Conservation (phyloP, 2,113 vertebrate genomes). For the Boulengeromyrus knoepffleri region DNA sequence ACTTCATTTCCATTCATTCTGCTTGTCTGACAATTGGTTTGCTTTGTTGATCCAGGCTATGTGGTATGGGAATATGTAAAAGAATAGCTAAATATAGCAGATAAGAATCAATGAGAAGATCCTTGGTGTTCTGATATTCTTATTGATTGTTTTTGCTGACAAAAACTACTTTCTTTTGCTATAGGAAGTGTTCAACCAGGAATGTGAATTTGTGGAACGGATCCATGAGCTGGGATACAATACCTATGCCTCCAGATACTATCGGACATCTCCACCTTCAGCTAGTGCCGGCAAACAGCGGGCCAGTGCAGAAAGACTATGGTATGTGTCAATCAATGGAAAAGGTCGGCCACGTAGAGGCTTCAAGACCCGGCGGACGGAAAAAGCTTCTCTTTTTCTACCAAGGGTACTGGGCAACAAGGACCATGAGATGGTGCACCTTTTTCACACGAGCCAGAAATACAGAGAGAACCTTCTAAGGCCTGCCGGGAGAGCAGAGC, state of each 20-base stretch:
- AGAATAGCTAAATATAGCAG: background rate
- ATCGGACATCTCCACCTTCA: slow-evolving; percentile 1
- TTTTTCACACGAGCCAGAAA: slow-evolving; percentile 44
- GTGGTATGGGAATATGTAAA: background rate
- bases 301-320: slow-evolving; percentile 75
- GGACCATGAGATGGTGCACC: slow-evolving; percentile 75
- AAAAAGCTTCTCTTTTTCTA: slow-evolving; percentile 94
- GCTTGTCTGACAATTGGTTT: background rate
- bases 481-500: slow-evolving; percentile 30
- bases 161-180: slow-evolving; percentile 18
- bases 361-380: slow-evolving; percentile 86
- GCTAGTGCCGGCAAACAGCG: slow-evolving; percentile 46
- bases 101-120: background rate
- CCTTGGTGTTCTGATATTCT: background rate
- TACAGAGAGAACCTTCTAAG: slow-evolving; percentile 18
- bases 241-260: slow-evolving; percentile 57
- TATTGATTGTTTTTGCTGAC: background rate
- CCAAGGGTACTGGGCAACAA: slow-evolving; percentile 84
- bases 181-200: slow-evolving; percentile 79
- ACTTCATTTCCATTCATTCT: background rate
- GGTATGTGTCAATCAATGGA: slow-evolving; percentile 91
- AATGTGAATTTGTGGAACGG: slow-evolving; percentile 93
- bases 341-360: slow-evolving; percentile 90
- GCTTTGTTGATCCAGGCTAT: background rate
- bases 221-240: slow-evolving; percentile 94